Evolutionary conservation across 92 coral and sea anemone species (phyloP), one percentile per base, ranked within the genome.

Genomic region (Montipora capitata): DNA sequence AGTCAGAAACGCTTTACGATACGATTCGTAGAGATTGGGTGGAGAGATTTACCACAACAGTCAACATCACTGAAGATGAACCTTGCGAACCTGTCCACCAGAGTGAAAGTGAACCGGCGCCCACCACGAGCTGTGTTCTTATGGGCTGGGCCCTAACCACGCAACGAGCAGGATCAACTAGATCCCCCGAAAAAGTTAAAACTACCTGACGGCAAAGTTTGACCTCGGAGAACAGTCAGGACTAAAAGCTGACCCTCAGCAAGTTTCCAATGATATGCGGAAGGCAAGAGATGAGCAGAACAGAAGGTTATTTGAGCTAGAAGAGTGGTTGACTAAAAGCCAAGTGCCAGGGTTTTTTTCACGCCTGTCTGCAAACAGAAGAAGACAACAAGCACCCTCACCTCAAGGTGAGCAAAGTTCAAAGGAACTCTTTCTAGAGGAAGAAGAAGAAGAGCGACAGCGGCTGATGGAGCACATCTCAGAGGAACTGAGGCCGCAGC

Each of bases 181-280:
- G 27, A 20, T 85, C 75, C 66, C 17, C 74, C 54, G 16, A 59
- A 43, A 39, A 40, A 12, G 83, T 76, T 2, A 85, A 64, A 57
- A 5, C 14, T 76, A 76, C 42, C 51, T 85, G 14, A 85, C 76
- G 16, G n/a, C 59, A 35, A 85, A 77, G 68, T 77, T 85, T 65
- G 71, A 68, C 12, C 49, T 75, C 0, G 68, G 82, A 12, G 82
- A 45, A 45, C 20, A 67, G 38, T 63, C 82, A 2, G 89, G 81
- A 48, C 35, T 84, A 27, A 84, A 84, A 75, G 39, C 72, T 15
- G 80, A 77, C 39, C 78, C 89, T 9, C 12, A 40, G 18, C 82
- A 89, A 17, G 89, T 77, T 12, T 73, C 81, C 56, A 77, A 45
- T 10, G 88, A 81, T 10, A 88, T 82, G 84, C 20, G 84, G 69